Conservation (phyloP, 2,888 invertebrate species). For the Phorcus lineatus region DNA sequence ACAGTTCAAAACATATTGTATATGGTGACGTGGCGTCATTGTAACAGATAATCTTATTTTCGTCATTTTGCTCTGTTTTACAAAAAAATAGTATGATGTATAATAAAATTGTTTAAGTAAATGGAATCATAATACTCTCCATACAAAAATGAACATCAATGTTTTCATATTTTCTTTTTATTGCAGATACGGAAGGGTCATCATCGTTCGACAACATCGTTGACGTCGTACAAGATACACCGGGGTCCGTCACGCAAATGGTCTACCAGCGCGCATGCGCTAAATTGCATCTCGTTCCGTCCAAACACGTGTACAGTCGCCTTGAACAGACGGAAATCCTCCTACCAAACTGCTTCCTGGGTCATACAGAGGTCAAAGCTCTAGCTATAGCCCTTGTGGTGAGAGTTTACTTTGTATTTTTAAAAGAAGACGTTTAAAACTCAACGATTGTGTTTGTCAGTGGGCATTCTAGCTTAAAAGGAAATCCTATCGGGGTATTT, state of each 20-base stretch:
- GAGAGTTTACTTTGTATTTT: neutral
- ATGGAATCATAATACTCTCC: too few species aligned
- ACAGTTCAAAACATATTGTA: too few species aligned
- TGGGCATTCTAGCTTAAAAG: too few species aligned
- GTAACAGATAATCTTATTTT: too few species aligned
- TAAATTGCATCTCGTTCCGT: constrained; percentile 34
- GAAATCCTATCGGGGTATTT: too few species aligned
- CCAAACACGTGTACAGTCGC: constrained; percentile 35
- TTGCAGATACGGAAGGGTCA: constrained; percentile 19
- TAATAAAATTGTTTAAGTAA: too few species aligned
- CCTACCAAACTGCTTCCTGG: constrained; percentile 34
- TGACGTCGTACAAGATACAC: neutral
- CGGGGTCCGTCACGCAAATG: constrained; percentile 32
- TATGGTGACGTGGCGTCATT: too few species aligned
- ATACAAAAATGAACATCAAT: too few species aligned
- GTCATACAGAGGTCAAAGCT: constrained; percentile 32
- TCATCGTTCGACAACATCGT: constrained; percentile 7
- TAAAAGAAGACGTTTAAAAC: too few species aligned
- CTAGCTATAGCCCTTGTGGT: constrained; percentile 37
- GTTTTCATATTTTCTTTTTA: neutral
- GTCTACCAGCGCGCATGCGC: constrained; percentile 41
- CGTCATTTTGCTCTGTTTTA: too few species aligned
- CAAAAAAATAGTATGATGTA: too few species aligned
- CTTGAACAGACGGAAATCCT: constrained; percentile 33
- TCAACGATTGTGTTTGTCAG: too few species aligned